Evolutionary conservation across 2,888 invertebrate genomes (phyloP).

Genomic region (Rhamnusium bicolor): DNA sequence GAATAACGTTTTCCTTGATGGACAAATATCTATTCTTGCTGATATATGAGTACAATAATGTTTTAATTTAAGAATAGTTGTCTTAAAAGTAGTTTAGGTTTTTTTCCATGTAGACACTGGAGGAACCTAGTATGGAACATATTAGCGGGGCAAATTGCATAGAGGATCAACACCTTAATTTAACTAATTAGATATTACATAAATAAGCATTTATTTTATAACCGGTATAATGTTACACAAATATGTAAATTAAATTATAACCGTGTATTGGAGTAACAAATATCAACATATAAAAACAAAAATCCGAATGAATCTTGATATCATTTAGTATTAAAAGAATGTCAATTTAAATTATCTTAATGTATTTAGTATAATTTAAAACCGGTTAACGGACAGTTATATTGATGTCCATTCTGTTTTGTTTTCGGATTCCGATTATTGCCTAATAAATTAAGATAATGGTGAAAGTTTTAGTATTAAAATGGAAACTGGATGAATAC

Average conservation of each 20-base stretch:
- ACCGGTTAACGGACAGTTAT: slow-evolving; percentile 64
- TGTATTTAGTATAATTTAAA: slow-evolving; percentile 65
- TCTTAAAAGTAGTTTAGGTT: too few species aligned
- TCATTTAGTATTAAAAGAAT: slow-evolving; percentile 67
- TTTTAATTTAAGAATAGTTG: too few species aligned
- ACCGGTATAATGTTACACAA: slow-evolving; percentile 48
- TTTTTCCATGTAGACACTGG: too few species aligned
- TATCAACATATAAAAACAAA: slow-evolving; percentile 42
- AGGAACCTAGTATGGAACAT: too few species aligned
- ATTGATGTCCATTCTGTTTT: slow-evolving; percentile 61
- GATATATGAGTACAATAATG: too few species aligned
- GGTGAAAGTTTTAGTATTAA: slow-evolving; percentile 61
- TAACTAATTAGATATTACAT: slow-evolving; percentile 22
- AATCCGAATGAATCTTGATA: slow-evolving; percentile 57
- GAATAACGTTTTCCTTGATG: too few species aligned
- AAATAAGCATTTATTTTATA: slow-evolving; percentile 14
- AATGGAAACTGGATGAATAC: slow-evolving; percentile 51
- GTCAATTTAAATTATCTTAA: slow-evolving; percentile 68
- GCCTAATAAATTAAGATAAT: slow-evolving; percentile 67
- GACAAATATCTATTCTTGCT: too few species aligned
- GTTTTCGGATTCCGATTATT: slow-evolving; percentile 61
- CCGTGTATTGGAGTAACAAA: slow-evolving; percentile 34
- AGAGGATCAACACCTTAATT: slow-evolving; percentile 10
- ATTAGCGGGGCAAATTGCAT: too few species aligned
- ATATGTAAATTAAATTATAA: slow-evolving; percentile 53